A percentile compares a stretch with the other conserved stretches of the same genome.
Evolutionary conservation across 2,113 vertebrate genomes (phyloP).

Genomic region (Xyrauchen texanus): DNA sequence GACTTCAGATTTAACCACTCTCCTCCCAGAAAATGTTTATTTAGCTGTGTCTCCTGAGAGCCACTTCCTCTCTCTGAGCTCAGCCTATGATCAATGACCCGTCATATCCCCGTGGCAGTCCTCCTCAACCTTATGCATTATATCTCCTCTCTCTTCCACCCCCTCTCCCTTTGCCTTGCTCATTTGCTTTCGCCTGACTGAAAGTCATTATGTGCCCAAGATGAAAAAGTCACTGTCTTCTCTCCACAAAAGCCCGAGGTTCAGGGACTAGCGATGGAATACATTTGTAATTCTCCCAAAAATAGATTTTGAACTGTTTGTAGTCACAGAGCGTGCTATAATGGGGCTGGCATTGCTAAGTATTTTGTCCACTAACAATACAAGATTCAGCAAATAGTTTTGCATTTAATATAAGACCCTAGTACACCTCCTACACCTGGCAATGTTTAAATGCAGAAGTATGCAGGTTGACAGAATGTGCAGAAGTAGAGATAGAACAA

Average conservation of each 20-base stretch:
- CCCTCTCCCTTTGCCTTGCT: slow-evolving; percentile 13
- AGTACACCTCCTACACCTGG: too few species aligned
- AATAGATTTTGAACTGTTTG: neutral
- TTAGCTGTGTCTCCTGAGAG: slow-evolving; percentile 40
- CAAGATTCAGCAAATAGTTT: neutral
- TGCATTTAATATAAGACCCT: neutral
- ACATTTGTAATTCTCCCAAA: slow-evolving; percentile 19
- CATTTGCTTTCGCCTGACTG: slow-evolving; percentile 40
- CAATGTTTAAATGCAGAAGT: neutral
- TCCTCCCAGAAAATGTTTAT: slow-evolving; percentile 48
- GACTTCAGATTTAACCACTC: slow-evolving; percentile 45
- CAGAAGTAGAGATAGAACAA: neutral
- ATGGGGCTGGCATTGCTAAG: neutral
- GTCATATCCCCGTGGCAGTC: slow-evolving; percentile 41
- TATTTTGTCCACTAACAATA: neutral
- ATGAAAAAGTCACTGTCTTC: slow-evolving; percentile 24
- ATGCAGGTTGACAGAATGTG: neutral
- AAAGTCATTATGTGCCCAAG: slow-evolving; percentile 43
- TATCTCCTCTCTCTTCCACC: neutral
- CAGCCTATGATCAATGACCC: slow-evolving; percentile 53
- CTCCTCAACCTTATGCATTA: slow-evolving; percentile 41
- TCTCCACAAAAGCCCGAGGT: slow-evolving; percentile 35
- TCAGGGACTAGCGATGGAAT: slow-evolving; percentile 1
- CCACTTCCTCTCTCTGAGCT: slow-evolving; percentile 24
- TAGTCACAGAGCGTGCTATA: slow-evolving; percentile 24